Conservation (phyloP, 2,888 invertebrate genomes). For the Cremastinae sp. region DNA sequence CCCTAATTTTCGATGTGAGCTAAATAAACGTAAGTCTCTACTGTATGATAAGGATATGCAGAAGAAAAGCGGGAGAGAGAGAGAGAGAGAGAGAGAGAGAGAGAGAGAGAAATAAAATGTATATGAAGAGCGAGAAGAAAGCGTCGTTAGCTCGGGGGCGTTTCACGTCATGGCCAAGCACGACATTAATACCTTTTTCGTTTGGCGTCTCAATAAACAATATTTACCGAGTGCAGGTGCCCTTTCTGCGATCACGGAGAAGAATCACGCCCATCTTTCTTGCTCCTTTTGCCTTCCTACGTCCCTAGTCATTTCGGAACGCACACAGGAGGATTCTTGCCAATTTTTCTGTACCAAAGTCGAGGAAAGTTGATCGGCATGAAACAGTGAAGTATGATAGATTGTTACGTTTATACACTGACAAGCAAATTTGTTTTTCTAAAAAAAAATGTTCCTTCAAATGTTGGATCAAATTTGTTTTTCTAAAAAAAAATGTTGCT, state of each 20-base stretch:
- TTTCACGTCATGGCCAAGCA: constrained; percentile 57
- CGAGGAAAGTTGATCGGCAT: no score
- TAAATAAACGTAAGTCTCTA: constrained; percentile 39
- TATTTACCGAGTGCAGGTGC: constrained; percentile 68
- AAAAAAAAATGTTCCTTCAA: no score
- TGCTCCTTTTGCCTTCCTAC: constrained; percentile 48
- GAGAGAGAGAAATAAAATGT: not conserved
- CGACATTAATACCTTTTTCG: constrained; percentile 71
- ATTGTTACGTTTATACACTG: no score
- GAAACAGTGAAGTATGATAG: no score
- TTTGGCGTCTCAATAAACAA: constrained; percentile 71
- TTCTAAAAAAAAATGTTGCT: no score
- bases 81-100: constrained; percentile 19
- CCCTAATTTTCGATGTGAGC: no score
- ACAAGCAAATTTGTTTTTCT: no score
- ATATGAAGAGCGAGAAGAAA: constrained; percentile 9
- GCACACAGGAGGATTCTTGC: no score
- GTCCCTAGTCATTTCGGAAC: not conserved
- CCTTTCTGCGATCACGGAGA: constrained; percentile 62
- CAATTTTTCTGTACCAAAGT: no score
- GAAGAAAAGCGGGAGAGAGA: not conserved
- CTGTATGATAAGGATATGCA: constrained; percentile 11
- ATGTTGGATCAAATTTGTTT: no score
- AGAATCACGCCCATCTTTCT: constrained; percentile 57
- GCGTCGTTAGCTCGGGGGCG: constrained; percentile 61